phyloP scores from a whole-genome alignment of 2,113 vertebrate genomes.

The Sylvietta virens region DNA sequence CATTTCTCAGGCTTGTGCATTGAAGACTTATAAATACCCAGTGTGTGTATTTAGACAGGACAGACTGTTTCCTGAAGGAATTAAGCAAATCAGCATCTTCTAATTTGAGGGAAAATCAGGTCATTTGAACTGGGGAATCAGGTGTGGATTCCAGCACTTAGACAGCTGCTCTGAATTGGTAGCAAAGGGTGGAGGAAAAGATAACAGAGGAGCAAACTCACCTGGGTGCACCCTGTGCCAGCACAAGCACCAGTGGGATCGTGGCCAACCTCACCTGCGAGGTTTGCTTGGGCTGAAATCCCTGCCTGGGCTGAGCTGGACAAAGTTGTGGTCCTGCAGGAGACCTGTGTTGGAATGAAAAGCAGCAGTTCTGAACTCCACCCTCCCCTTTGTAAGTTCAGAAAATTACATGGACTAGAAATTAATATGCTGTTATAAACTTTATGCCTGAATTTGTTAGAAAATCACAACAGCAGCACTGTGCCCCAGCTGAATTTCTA shows the following conservation, averaged over 20 bases:
- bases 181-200: background rate
- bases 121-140: background rate
- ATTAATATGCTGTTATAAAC: background rate
- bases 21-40: background rate
- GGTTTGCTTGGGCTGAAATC: background rate
- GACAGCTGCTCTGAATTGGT: background rate
- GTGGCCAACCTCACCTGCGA: accelerated
- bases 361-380: background rate
- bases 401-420: background rate
- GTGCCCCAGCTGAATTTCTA: background rate
- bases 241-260: accelerated
- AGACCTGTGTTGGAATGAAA: background rate
- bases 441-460: background rate
- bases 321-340: background rate
- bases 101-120: background rate
- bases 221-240: accelerated
- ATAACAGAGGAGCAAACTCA: background rate
- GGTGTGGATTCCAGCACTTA: background rate
- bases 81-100: background rate
- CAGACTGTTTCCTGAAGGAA: background rate
- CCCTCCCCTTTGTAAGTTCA: background rate
- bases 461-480: background rate
- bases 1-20: background rate
- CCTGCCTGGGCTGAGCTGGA: background rate
- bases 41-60: background rate